Conservation (phyloP, 2,113 vertebrate species). For the Nycticryphes semicollaris region DNA sequence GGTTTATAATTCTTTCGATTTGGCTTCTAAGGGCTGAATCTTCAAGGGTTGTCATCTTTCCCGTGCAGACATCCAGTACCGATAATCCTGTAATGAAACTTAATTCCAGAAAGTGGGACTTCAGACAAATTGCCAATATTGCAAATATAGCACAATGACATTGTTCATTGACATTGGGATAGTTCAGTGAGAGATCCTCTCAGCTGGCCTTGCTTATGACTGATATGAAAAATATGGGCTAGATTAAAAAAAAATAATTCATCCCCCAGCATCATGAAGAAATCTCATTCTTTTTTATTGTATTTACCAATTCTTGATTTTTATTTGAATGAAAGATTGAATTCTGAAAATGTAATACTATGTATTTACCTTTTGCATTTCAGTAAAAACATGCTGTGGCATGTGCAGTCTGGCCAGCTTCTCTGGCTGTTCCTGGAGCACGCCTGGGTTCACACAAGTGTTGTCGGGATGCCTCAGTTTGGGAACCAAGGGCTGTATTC, state of each 20-base stretch:
- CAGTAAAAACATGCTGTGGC: neutral
- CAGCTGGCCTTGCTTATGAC: neutral
- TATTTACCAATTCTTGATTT: neutral
- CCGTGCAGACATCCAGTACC: neutral
- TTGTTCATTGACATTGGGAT: neutral
- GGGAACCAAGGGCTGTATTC: neutral
- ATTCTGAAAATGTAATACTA: neutral
- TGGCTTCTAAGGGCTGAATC: neutral
- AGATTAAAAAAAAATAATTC: neutral
- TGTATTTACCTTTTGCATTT: neutral
- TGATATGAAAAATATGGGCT: neutral
- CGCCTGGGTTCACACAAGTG: neutral
- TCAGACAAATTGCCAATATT: neutral
- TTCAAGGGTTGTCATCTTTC: neutral
- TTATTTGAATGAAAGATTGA: neutral
- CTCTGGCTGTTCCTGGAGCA: neutral
- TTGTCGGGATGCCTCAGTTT: neutral
- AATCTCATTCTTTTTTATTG: neutral
- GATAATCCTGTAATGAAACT: neutral
- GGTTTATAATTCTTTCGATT: neutral
- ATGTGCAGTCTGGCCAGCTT: neutral
- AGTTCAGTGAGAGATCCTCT: neutral
- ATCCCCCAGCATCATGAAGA: neutral
- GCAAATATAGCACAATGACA: neutral
- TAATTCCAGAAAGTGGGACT: neutral